Base-by-base conservation (phyloP, 2,113 vertebrate species). In the Podarcis muralis region DNA sequence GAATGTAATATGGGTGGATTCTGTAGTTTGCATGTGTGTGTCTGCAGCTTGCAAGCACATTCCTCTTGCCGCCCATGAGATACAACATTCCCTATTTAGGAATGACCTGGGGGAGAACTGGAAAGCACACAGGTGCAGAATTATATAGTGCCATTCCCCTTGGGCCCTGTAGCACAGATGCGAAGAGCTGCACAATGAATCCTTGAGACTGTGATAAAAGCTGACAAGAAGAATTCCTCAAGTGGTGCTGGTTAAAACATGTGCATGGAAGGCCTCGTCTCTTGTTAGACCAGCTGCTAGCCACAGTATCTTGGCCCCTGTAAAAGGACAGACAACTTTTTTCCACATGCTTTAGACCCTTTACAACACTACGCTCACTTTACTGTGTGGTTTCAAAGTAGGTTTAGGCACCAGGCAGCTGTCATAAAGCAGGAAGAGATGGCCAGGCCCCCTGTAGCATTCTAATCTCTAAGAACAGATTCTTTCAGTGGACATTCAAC, bases 81-180 rank as follows among this genome's bases (percentile, higher is more conserved):
- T 68, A 22, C 23, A 90, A 18, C 72, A 66, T 77, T 85, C 35
- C 77, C 69, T 65, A 75, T 85, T 84, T 25, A 40, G 27, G 57
- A 11, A 48, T 75, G 71, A 57, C 77, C 69, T 69, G 57, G 20
- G 76, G 30, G 83, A 77, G 59, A 82, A 68, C n/a, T 79, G 68
- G 86, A 43, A 74, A 82, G 6, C 0, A 22, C 72, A 66, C 78
- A 82, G 87, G 22, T 85, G 65, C 32, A 35, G 72, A 79, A 85
- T 43, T 81, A 32, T 27, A 62, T 23, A 83, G 72, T 8, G 4
- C 11, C 1, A 5, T 62, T 84, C 48, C 87, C 74, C 9, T 74
- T 53, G 72, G 81, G 85, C 68, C 57, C 16, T 75, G 69, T 40
- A 78, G 72, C 75, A 48, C 76, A 81, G 68, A 75, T 91, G 81